Evolutionary conservation across 2,113 vertebrate genomes (phyloP), one percentile per base, ranked within the genome.

Genomic region (Hypocryptadius cinnamomeus): DNA sequence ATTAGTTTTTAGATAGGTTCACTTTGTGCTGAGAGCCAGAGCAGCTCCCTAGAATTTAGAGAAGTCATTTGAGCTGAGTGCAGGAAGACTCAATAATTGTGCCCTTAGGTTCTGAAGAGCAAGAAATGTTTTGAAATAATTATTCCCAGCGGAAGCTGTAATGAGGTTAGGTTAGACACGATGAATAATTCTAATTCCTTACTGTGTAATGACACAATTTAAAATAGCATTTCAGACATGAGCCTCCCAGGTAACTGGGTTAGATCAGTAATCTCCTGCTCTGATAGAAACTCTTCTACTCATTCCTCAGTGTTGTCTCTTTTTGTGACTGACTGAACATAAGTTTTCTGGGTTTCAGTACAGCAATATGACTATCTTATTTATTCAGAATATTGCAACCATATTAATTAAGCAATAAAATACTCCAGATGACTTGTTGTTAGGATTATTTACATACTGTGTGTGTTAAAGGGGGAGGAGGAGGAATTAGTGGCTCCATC

Each of bases 331-430:
- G 40, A 30, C 57, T 2, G 1, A 59, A 51, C 21, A 39, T 1
- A 63, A 24, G 33, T 47, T 74, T 92, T 70, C 78, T 89, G 56
- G 12, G 15, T 72, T 88, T 60, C 54, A 48, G 20, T 27, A 20
- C 3, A 79, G 35, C 19, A 60, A 37, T 37, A 40, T 70, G 50
- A 37, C 56, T 63, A 3, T 85, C 79, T 93, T 94, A 76, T 91
- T 97, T 97, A 97, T 87, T 96, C 79, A 74, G 80, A 93, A 86
- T 79, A 96, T 95, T 81, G 93, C 96, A 97, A 90, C 44, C 47
- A 81, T 87, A 94, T 95, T 96, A 97, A 97, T 96, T 95, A 93
- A 96, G 92, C 92, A 96, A 92, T 93, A 95, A 97, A 96, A 91
- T 83, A 70, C 90, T 93, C 91, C 87, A 95, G 83, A 85, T 63